Evolutionary conservation across 1,140 invertebrate genomes (phyloP), one percentile per base, ranked within the genome.

Genomic region (Trissolcus basalis): DNA sequence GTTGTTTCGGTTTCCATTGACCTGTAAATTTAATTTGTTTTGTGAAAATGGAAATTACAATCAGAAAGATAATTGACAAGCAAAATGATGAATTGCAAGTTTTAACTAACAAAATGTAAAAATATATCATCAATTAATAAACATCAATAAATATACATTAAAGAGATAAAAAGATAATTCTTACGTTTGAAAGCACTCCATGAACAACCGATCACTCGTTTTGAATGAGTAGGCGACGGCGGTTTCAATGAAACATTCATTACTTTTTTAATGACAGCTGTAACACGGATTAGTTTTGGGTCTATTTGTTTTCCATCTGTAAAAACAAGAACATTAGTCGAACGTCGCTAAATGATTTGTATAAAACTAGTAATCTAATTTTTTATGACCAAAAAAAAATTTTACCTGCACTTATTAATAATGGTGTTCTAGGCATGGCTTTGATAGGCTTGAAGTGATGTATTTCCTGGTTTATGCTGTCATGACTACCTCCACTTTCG

Each of bases 391-490:
- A 63, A 39, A 2, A 44, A 55, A n/a, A 49, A 45, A 44, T 36
- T 60, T n/a, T 39, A 87, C 87, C 88, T 64, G 80, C 70, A 68
- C 82, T 81, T 33, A 81, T 53, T 71, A 84, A 83, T 8, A 89
- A 72, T 7, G 87, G 82, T 10, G 88, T 89, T 55, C 88, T 86
- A 50, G 90, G 89, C 72, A 89, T 87, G 19, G 89, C 86, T 74
- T 89, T 89, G 41, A 91, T 91, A 13, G 90, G 90, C 68, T 91
- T 91, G 51, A 91, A 91, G 73, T 90, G 88, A 80, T 90, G 90
- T 73, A 91, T 90, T 77, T 91, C 90, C 75, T 90, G 89, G 77
- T 90, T 90, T 33, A 91, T 89, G 64, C 90, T 91, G 67, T 91
- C 90, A 50, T 89, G 90, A 81, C 90, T 91, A 0, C 83, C 85